Evolutionary conservation across 2,888 invertebrate species (phyloP).

Genomic region (Mythimna lalbum): DNA sequence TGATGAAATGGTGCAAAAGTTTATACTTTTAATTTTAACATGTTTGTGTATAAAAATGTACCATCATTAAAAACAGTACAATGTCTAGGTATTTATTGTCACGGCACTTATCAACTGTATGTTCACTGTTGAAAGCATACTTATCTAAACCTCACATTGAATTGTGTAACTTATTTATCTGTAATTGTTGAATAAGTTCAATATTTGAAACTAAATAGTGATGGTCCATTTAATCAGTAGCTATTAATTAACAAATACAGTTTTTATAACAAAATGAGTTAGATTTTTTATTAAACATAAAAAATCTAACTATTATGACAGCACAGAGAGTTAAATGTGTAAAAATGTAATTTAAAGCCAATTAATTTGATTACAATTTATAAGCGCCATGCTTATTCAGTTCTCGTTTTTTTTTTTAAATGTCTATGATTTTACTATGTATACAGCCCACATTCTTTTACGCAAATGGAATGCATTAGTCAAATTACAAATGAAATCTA

Average conservation of each 20-base stretch:
- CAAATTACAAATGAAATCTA: slow-evolving; percentile 14
- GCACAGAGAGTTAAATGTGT: slow-evolving; percentile 13
- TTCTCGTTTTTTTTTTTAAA: background rate
- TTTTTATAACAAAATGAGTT: slow-evolving; percentile 17
- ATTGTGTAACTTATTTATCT: slow-evolving; percentile 55
- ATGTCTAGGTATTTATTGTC: slow-evolving; percentile 55
- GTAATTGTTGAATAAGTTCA: slow-evolving; percentile 44
- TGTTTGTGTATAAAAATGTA: slow-evolving; percentile 26
- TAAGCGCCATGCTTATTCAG: background rate
- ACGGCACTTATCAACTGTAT: slow-evolving; percentile 55
- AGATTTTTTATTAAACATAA: slow-evolving; percentile 11
- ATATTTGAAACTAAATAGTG: slow-evolving; percentile 29
- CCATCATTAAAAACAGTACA: slow-evolving; percentile 49
- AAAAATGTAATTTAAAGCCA: slow-evolving; percentile 22
- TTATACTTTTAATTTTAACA: slow-evolving; percentile 30
- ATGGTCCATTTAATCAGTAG: slow-evolving; percentile 38
- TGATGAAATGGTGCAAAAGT: slow-evolving; percentile 15
- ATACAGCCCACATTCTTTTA: slow-evolving; percentile 40
- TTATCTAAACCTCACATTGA: slow-evolving; percentile 58
- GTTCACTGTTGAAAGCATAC: slow-evolving; percentile 53
- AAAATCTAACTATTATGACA: slow-evolving; percentile 23
- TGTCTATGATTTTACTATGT: slow-evolving; percentile 1
- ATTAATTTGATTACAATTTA: slow-evolving; percentile 22
- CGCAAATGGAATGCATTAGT: slow-evolving; percentile 32
- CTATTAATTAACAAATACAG: slow-evolving; percentile 11